These are phyloP conservation scores for Epizoanthus stellaris DNA, from an alignment of 92 coral and sea anemone genomes.

Conservation along the genomic window DNA sequence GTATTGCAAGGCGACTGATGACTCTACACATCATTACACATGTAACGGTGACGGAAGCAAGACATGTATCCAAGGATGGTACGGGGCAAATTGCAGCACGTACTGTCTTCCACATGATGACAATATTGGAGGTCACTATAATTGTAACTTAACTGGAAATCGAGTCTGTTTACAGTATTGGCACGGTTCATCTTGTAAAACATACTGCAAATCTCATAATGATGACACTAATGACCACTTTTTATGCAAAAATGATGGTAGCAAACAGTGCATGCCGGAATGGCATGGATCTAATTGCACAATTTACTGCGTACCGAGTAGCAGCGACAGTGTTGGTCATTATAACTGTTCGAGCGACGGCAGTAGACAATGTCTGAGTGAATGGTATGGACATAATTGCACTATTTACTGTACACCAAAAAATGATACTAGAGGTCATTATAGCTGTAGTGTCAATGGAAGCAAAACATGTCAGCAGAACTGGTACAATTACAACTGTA, in stretches of 20 bases:
- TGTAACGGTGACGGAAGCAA: slow-evolving; percentile 34
- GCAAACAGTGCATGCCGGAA: slow-evolving; percentile 26
- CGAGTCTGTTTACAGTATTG: slow-evolving; percentile 43
- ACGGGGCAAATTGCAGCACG: slow-evolving; percentile 37
- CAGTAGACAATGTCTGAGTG: not conserved
- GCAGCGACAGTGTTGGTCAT: not conserved
- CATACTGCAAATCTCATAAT: slow-evolving; percentile 11
- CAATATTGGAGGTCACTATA: slow-evolving; percentile 29
- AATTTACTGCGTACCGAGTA: slow-evolving; percentile 5
- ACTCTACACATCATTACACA: slow-evolving; percentile 25
- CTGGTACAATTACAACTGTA: slow-evolving; percentile 35
- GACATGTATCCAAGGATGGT: slow-evolving; percentile 48
- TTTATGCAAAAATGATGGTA: slow-evolving; percentile 25
- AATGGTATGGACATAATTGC: slow-evolving; percentile 51
- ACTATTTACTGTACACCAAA: not conserved
- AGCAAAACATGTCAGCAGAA: slow-evolving; percentile 25
- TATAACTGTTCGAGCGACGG: slow-evolving; percentile 37
- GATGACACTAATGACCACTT: slow-evolving; percentile 19
- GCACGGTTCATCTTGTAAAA: slow-evolving; percentile 33
- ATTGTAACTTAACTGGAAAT: slow-evolving; percentile 23
- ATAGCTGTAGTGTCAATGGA: slow-evolving; percentile 29
- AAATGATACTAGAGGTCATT: slow-evolving; percentile 6
- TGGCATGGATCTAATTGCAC: slow-evolving; percentile 43
- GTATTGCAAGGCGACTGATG: slow-evolving; percentile 2
- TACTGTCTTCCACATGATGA: slow-evolving; percentile 42